These are phyloP conservation scores for Neoseiulus cucumeris DNA, from an alignment of 1,140 invertebrate genomes.

Conservation along the genomic window DNA sequence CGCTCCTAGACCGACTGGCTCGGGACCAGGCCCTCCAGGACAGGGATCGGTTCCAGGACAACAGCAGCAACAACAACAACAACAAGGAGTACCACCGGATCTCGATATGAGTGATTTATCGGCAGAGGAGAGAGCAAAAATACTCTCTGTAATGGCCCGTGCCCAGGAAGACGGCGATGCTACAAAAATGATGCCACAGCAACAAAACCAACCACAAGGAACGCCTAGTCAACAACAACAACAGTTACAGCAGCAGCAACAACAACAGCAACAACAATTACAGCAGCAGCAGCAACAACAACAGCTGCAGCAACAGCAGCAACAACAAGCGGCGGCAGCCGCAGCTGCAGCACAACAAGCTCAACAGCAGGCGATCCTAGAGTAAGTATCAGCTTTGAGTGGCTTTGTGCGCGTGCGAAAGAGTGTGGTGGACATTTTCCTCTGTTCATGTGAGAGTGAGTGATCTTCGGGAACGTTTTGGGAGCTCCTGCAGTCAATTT, in stretches of 20 bases:
- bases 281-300: slow-evolving; percentile 7
- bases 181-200: slow-evolving; percentile 5
- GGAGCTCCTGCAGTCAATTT: too few species aligned
- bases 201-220: slow-evolving; percentile 12
- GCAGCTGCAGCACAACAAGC: too few species aligned
- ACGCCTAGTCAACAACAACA: slow-evolving; percentile 8
- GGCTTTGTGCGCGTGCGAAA: too few species aligned
- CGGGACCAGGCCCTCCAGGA: slow-evolving; percentile 8
- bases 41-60: background rate
- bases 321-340: background rate
- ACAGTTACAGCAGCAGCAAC: slow-evolving; percentile 10
- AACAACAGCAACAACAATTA: slow-evolving; percentile 13
- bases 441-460: too few species aligned
- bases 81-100: slow-evolving; percentile 24
- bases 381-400: too few species aligned
- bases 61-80: too few species aligned
- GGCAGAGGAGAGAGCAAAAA: slow-evolving; percentile 36
- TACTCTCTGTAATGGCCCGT: slow-evolving; percentile 38
- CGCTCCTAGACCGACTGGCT: slow-evolving; percentile 11
- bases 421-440: too few species aligned
- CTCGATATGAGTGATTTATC: slow-evolving; percentile 38
- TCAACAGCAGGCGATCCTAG: too few species aligned
- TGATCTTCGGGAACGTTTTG: too few species aligned
- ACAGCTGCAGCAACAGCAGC: slow-evolving; percentile 5
- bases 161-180: slow-evolving; percentile 28